Base-by-base conservation (phyloP, 2,888 invertebrate species). In the Aphrophora alni region DNA sequence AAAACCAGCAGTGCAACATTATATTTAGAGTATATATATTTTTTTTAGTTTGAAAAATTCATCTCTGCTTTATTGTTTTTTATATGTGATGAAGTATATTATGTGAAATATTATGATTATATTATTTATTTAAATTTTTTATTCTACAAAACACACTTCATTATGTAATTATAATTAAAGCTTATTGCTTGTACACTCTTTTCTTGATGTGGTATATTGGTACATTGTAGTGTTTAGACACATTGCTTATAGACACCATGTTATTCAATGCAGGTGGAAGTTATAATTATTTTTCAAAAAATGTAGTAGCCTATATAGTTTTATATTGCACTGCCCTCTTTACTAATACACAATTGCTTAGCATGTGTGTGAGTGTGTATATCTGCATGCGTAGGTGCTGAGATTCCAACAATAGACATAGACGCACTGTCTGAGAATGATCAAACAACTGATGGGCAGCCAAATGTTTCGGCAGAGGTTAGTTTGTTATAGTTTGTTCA, bases 341-440 rank as follows among this genome's bases (percentile, higher is more conserved):
- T 59, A 59, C 21, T 59, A 59, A 59, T 21, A 59, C 59, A 59
- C 59, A 21, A 59, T 59, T 21, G 59, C 59, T 59, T 59, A 59
- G 59, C 59, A 59, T 59, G 59, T 59, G 59, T 59, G 59, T 59
- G 59, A 59, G 59, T 59, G 59, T 59, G 59, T 59, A 21, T 44
- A 59, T 59, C 59, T 59, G 59, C 59, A 59, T 59, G 59, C 21
- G 59, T 59, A 59, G 59, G 59, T 59, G 12, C 59, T 59, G 59
- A 59, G 21, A 21, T 59, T 59, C 59, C 59, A 59, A 59, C 59
- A 59, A 59, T 59, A 59, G 59, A 59, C 59, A 14, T 59, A 59
- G 59, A 59, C 59, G 14, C 59, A 21, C 59, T 21, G 2, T 59
- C 59, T 21, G 59, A 44, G 44, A 44, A 59, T 21, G 59, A 59